Conservation (phyloP, 2,113 vertebrate genomes). For the Python bivittatus region DNA sequence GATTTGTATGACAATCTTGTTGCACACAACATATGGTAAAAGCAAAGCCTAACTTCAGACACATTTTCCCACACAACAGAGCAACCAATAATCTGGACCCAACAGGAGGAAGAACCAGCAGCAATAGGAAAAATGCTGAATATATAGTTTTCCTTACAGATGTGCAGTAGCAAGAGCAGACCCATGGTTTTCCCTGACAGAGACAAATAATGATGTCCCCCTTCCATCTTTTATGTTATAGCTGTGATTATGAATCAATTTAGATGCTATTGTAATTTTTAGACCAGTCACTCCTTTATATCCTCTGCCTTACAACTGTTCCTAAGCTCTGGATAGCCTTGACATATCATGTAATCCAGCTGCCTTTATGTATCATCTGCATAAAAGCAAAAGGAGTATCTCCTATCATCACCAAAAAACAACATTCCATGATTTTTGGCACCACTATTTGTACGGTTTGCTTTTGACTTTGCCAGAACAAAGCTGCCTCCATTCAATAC, state of each 20-base stretch:
- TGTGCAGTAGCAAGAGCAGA: too few species aligned
- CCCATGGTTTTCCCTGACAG: background rate
- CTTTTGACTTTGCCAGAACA: background rate
- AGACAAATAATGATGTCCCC: background rate
- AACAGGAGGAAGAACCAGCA: background rate
- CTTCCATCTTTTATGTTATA: background rate
- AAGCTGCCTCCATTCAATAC: background rate
- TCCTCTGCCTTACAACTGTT: background rate
- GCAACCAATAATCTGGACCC: background rate
- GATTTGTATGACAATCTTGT: background rate
- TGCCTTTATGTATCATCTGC: background rate
- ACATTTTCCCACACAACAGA: background rate
- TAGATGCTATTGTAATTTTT: background rate
- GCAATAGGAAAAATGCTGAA: background rate
- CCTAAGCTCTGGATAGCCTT: background rate
- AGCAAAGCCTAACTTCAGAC: background rate
- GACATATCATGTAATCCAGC: background rate
- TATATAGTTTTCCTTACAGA: background rate
- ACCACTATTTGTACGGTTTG: background rate
- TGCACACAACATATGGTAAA: background rate
- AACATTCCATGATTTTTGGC: background rate
- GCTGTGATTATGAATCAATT: background rate
- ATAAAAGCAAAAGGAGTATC: background rate
- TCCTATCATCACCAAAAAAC: background rate
- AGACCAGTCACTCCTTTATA: background rate